Base-by-base conservation (phyloP, 2,888 invertebrate genomes). In the Lissonota sp. region DNA sequence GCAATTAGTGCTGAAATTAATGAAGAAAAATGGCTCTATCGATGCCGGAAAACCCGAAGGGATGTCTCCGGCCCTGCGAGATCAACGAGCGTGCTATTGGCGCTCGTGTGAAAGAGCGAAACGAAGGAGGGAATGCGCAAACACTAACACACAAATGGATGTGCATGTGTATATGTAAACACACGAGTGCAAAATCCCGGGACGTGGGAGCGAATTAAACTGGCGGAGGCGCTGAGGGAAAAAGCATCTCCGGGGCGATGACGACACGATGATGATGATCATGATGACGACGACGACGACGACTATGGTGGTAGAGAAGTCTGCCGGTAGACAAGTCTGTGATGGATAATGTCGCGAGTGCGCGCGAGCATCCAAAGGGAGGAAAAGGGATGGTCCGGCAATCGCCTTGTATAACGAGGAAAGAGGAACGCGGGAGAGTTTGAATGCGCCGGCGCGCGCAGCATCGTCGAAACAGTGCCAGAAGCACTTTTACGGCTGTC, bases 341-440 rank as follows among this genome's bases (percentile, higher is more conserved):
- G 89, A 88, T 87, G 87, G 88, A 90, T 88, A 87, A 85, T 87
- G 88, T 87, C 86, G 87, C 74, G 73, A 76, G 71, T 73, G 58
- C 70, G 63, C 53, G 12, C 14, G 77, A 46, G 73, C 57, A 66
- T 70, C 60, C 12, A 6, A 7, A 39, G 8, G 12, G 14, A 58
- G 26, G 8, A 62, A 49, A 53, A 37, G 37, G 37, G 51, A 49
- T 14, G 85, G 85, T 86, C 86, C 87, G 78, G 88, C 88, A 83
- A 88, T 85, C 86, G 85, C 84, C 88, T 88, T 88, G 88, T 89
- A 66, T 91, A 91, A 90, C 89, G 86, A 91, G 90, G 85, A 90
- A 86, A 87, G 86, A 87, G 3, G 88, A 87, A 86, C 85, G 70
- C 26, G 72, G 64, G 26, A 26, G 26, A 26, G 26, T 26, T 26